Conservation (phyloP, 2,113 vertebrate genomes). For the Poecile atricapillus region DNA sequence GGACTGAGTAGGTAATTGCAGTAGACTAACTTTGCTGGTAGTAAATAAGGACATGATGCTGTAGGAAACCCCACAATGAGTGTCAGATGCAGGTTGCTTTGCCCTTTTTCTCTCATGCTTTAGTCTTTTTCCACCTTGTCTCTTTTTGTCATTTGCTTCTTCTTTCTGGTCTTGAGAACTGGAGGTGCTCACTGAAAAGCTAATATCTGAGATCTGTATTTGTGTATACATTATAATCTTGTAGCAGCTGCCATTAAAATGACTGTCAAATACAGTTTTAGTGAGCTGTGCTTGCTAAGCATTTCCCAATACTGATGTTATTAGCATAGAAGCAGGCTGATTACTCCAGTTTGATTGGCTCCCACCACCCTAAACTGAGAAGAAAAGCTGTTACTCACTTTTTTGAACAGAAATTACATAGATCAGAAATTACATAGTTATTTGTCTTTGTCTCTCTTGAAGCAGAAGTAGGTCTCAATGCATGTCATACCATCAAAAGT, state of each 20-base stretch:
- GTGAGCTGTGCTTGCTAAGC: constrained; percentile 13
- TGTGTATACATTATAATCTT: neutral
- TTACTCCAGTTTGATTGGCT: neutral
- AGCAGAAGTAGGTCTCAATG: neutral
- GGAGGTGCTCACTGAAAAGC: neutral
- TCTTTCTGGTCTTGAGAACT: neutral
- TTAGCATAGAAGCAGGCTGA: neutral
- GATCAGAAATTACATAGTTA: neutral
- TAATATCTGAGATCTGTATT: neutral
- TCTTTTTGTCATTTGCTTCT: neutral
- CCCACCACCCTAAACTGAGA: neutral
- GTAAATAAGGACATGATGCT: neutral
- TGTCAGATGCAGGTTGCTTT: neutral
- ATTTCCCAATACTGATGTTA: neutral
- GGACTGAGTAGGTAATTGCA: neutral
- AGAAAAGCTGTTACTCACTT: neutral
- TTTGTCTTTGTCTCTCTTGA: neutral
- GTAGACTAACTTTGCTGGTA: neutral
- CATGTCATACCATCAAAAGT: neutral
- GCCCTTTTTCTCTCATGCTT: neutral
- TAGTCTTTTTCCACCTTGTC: neutral
- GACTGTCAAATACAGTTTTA: neutral
- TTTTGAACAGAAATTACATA: neutral
- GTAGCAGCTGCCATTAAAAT: neutral
- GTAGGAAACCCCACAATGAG: neutral